Percentiles rank a stretch among this genome's conserved stretches.
Evolutionary conservation across 2,888 invertebrate species (phyloP).

Genomic region (Chrysina gloriosa): DNA sequence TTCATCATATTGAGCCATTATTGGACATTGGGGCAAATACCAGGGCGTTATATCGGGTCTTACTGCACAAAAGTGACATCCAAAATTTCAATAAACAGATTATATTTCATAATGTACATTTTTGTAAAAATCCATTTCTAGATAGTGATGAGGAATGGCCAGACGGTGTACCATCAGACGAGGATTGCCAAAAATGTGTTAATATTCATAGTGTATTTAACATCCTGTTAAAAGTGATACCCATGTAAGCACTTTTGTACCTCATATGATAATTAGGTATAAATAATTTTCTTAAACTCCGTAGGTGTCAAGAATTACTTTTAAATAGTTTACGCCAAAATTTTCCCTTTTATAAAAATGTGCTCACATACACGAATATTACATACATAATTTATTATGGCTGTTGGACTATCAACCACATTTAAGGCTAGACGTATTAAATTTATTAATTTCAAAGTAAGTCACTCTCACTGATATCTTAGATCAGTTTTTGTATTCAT

Average conservation of each 20-base stretch:
- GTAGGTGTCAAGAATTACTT: constrained; percentile 78
- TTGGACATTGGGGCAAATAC: no score
- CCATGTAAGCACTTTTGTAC: constrained; percentile 67
- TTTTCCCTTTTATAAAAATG: constrained; percentile 84
- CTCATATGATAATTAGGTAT: background rate
- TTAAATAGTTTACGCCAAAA: constrained; percentile 72
- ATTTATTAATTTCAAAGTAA: constrained; percentile 82
- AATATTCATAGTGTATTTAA: constrained; percentile 70
- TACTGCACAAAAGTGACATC: no score
- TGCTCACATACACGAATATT: constrained; percentile 77
- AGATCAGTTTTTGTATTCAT: constrained; percentile 46
- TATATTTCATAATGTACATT: background rate
- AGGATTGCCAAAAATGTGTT: constrained; percentile 69
- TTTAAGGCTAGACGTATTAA: constrained; percentile 76
- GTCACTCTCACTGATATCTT: constrained; percentile 49
- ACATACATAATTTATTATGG: constrained; percentile 82
- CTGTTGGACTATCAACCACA: constrained; percentile 80
- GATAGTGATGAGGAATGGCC: constrained; percentile 71
- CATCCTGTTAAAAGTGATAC: constrained; percentile 67
- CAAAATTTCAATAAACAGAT: no score
- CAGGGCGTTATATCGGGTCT: no score
- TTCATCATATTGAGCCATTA: no score
- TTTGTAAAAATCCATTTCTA: constrained; percentile 37
- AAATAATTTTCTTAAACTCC: constrained; percentile 51
- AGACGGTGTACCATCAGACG: constrained; percentile 70